phyloP scores from a whole-genome alignment of 2,797 vertebrate species.

The Paedocypris micromegethes region DNA sequence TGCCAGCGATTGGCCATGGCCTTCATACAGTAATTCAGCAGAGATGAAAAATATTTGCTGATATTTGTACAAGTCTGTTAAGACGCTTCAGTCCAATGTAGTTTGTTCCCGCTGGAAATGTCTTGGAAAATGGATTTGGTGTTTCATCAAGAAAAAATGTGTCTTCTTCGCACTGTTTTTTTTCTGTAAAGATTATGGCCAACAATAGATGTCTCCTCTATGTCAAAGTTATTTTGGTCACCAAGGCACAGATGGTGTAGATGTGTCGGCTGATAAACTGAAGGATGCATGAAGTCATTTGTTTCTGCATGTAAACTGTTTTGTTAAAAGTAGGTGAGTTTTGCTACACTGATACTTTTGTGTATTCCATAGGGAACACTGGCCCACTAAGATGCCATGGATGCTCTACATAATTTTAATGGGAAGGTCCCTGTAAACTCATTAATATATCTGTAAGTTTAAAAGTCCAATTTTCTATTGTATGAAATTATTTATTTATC shows the following conservation, averaged over 20 bases:
- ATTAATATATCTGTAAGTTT: slow-evolving; percentile 72
- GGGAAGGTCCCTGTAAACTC: slow-evolving; percentile 74
- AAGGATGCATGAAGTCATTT: slow-evolving; percentile 65
- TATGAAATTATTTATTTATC: no score
- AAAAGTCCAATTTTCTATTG: slow-evolving; percentile 40
- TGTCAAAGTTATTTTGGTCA: slow-evolving; percentile 58
- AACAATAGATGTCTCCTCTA: slow-evolving; percentile 56
- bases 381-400: slow-evolving; percentile 74
- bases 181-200: slow-evolving; percentile 40
- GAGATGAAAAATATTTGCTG: not conserved
- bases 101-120: slow-evolving; percentile 3
- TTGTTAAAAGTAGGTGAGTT: slow-evolving; percentile 75
- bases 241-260: slow-evolving; percentile 57
- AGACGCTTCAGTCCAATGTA: slow-evolving; percentile 11
- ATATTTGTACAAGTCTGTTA: not conserved
- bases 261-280: slow-evolving; percentile 54
- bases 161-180: slow-evolving; percentile 21
- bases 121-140: slow-evolving; percentile 7
- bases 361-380: slow-evolving; percentile 65
- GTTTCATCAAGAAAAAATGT: slow-evolving; percentile 9
- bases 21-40: slow-evolving; percentile 10
- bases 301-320: slow-evolving; percentile 69
- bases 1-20: slow-evolving; percentile 16
- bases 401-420: slow-evolving; percentile 79
- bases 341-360: slow-evolving; percentile 72